Base-by-base conservation (phyloP, 2,888 invertebrate species). In the Leptopterna dolabrata region DNA sequence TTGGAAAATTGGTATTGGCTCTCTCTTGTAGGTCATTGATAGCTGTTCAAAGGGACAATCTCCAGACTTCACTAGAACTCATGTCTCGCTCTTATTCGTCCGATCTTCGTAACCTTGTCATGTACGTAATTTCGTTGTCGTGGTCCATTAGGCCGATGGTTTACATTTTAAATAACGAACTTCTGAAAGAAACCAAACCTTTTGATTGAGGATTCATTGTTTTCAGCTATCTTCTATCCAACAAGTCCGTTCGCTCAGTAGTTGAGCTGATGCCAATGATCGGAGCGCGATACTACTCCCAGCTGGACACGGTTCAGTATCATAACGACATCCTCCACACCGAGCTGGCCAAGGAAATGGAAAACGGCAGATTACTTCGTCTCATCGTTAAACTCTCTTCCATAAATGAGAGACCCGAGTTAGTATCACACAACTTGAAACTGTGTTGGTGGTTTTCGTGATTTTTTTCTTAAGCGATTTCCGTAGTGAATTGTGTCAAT, bases 211-310 rank as follows among this genome's bases (percentile, higher is more conserved):
- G 36, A 7, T 36, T 36, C 36, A 36, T 36, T 36, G 36, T 36
- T 43, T 19, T 11, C 90, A 96, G 96, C 92, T 97, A 96, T 92
- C 93, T 97, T 91, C 93, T 97, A 91, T 93, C 95, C 76, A 93
- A 94, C 90, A 93, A 93, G 90, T 92, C 92, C 89, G 94, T 95
- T 90, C 95, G 96, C 91, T 96, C 95, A 90, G 96, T 99, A 88
- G 97, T 97, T 89, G 99, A 99, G 93, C 94, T 99, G 91, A 99
- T 99, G 99, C 99, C 99, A 41, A 98, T 99, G 98, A 99, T 99
- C 90, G 99, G 97, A 73, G 98, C 98, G 73, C 94, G 99, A 88
- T 99, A 99, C 93, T 99, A 98, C 92, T 97, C 96, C 0, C 98
- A 99, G 93, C 93, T 99, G 91, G 99, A 99, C 92, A 95, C 96